Conservation (phyloP, 2,888 invertebrate genomes). For the Creontiades dilutus region DNA sequence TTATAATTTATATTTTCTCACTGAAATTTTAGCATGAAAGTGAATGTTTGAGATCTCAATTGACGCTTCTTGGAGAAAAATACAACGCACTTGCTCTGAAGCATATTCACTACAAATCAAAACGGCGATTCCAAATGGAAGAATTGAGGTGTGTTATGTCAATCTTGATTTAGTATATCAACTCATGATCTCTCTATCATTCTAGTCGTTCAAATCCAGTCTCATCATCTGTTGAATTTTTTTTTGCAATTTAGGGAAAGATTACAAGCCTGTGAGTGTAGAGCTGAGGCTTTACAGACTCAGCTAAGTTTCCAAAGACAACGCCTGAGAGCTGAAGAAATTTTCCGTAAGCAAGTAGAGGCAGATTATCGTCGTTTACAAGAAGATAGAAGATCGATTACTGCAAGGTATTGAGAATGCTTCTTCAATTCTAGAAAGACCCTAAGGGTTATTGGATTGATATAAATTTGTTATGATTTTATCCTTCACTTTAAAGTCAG, state of each 20-base stretch:
- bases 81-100: constrained; percentile 77
- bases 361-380: constrained; percentile 76
- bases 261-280: constrained; percentile 77
- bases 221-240: neutral
- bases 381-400: constrained; percentile 76
- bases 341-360: constrained; percentile 77
- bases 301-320: constrained; percentile 77
- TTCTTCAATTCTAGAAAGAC: neutral
- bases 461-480: too few species aligned
- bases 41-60: constrained; percentile 77
- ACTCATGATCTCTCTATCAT: neutral
- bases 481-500: too few species aligned
- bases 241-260: constrained; percentile 75
- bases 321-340: constrained; percentile 77
- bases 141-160: constrained; percentile 76
- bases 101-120: constrained; percentile 77
- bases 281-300: constrained; percentile 77
- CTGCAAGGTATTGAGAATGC: constrained; percentile 74
- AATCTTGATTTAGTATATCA: neutral
- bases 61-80: constrained; percentile 77
- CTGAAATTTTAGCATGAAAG: constrained; percentile 76
- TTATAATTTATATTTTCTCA: neutral
- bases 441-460: too few species aligned
- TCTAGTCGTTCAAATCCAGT: neutral
- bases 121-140: constrained; percentile 77